A percentile compares a stretch with the other conserved stretches of the same genome.
phyloP scores from a whole-genome alignment of 2,113 vertebrate genomes.

The Upupa epops region DNA sequence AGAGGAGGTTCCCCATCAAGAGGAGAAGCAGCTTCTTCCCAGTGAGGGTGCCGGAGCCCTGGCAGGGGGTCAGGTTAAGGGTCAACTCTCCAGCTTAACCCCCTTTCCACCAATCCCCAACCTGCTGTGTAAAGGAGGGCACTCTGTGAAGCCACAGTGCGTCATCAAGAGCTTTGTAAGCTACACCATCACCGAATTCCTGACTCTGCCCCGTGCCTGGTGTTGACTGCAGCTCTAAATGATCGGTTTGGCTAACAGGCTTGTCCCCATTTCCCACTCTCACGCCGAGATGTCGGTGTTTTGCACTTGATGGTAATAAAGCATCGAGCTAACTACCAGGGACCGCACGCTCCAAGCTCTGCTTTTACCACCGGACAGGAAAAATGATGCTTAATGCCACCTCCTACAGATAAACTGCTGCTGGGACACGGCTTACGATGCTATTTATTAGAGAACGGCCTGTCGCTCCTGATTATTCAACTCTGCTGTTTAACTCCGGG shows the following conservation, averaged over 20 bases:
- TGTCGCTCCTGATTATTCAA: neutral
- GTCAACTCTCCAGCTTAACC: constrained; percentile 23
- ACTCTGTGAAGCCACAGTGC: constrained; percentile 48
- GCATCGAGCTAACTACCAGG: constrained; percentile 31
- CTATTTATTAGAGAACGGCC: constrained; percentile 34
- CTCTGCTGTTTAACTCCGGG: neutral
- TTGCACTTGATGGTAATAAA: constrained; percentile 28
- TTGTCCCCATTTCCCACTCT: neutral
- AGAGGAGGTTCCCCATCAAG: too few species aligned
- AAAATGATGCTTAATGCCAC: constrained; percentile 13
- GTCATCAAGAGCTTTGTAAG: constrained; percentile 53
- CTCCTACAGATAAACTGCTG: neutral
- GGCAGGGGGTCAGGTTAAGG: constrained; percentile 16
- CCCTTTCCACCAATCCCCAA: constrained; percentile 53
- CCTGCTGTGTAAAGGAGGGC: constrained; percentile 48
- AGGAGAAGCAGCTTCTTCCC: too few species aligned
- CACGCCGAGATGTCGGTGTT: neutral
- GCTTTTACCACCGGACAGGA: constrained; percentile 2
- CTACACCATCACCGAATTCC: constrained; percentile 24
- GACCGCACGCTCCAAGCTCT: neutral
- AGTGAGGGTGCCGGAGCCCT: too few species aligned
- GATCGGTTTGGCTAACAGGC: constrained; percentile 1
- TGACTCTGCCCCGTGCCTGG: neutral
- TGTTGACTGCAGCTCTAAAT: constrained; percentile 14
- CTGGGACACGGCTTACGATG: neutral